Evolutionary conservation across 2,888 invertebrate genomes (phyloP).

Genomic region (Hecatera dysodea): DNA sequence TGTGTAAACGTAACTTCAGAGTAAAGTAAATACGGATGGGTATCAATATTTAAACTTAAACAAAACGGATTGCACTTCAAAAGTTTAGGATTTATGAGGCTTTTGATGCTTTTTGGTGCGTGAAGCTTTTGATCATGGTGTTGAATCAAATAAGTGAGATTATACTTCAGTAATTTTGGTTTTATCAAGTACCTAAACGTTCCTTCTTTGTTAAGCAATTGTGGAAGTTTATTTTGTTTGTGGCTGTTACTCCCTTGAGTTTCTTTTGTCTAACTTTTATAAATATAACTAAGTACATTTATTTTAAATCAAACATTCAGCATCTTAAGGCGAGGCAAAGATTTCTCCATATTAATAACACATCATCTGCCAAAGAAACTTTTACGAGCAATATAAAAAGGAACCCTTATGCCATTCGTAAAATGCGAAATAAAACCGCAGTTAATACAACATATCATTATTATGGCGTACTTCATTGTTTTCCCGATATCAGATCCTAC

Average conservation of each 20-base stretch:
- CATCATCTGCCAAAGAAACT: slow-evolving; percentile 48
- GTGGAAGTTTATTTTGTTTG: background rate
- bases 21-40: slow-evolving; percentile 36
- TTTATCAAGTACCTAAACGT: background rate
- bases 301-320: background rate
- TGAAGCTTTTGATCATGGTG: slow-evolving; percentile 7
- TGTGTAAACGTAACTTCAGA: slow-evolving; percentile 41
- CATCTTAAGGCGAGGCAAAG: background rate
- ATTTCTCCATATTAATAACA: slow-evolving; percentile 55
- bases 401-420: slow-evolving; percentile 41
- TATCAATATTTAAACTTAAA: slow-evolving; percentile 39
- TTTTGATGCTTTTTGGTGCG: slow-evolving; percentile 7
- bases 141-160: slow-evolving; percentile 1
- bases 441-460: slow-evolving; percentile 52
- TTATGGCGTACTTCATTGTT: slow-evolving; percentile 58
- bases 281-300: background rate
- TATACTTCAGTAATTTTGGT: background rate
- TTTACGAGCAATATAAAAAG: slow-evolving; percentile 51
- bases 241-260: background rate
- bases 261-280: background rate
- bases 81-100: slow-evolving; percentile 30
- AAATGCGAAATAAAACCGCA: slow-evolving; percentile 44
- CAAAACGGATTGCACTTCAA: slow-evolving; percentile 41
- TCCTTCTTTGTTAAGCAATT: background rate
- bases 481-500: slow-evolving; percentile 59